Evolutionary conservation across 2,888 invertebrate genomes (phyloP).

Genomic region (Horisme vitalbata): DNA sequence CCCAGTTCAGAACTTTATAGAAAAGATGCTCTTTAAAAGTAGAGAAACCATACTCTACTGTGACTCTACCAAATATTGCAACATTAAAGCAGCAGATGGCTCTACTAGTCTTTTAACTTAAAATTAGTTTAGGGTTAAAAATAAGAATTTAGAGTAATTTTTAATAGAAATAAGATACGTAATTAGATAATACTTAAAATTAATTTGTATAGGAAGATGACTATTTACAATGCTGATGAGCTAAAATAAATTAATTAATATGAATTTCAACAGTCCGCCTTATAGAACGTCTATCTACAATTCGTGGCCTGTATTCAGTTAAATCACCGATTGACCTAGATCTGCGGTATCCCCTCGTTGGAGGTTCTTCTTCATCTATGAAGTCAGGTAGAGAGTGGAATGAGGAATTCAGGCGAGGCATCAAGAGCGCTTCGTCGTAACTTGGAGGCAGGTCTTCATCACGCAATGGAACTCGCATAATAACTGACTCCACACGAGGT

Average conservation of each 20-base stretch:
- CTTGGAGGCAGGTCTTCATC: slow-evolving; percentile 84
- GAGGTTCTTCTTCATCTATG: slow-evolving; percentile 62
- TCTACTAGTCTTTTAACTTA: not conserved
- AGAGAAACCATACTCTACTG: not conserved
- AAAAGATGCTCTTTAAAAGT: not conserved
- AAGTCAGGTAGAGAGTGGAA: slow-evolving; percentile 82
- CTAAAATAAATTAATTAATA: slow-evolving; percentile 35
- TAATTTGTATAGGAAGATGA: not conserved
- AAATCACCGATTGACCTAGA: slow-evolving; percentile 77
- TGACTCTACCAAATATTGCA: no score
- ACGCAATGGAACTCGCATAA: slow-evolving; percentile 59
- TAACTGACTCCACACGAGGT: slow-evolving; percentile 55
- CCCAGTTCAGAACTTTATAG: not conserved
- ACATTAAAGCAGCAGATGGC: slow-evolving; percentile 12
- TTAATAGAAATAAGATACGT: not conserved
- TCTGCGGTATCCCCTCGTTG: slow-evolving; percentile 53
- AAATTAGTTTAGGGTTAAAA: not conserved
- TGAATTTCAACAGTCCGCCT: slow-evolving; percentile 66
- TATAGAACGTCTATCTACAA: slow-evolving; percentile 65
- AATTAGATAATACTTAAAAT: not conserved
- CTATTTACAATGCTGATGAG: slow-evolving; percentile 12
- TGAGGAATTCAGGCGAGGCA: slow-evolving; percentile 86
- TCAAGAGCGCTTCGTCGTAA: slow-evolving; percentile 89
- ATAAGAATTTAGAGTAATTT: not conserved
- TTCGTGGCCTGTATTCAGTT: slow-evolving; percentile 59